Evolutionary conservation across 2,888 invertebrate genomes (phyloP).

Genomic region (Spicauda simplicius): DNA sequence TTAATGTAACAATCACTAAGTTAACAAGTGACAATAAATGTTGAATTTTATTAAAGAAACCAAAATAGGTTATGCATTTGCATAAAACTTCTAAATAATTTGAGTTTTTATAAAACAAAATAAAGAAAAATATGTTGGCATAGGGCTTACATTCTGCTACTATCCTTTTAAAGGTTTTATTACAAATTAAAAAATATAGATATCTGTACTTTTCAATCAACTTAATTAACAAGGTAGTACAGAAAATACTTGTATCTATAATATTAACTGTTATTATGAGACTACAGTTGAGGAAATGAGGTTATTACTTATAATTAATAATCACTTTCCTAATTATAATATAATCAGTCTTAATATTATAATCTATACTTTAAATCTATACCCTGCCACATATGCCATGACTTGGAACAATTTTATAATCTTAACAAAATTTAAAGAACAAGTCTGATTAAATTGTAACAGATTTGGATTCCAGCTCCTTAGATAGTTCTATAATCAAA

Average conservation of each 20-base stretch:
- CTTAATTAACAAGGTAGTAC: not conserved
- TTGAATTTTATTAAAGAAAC: conserved; percentile 28
- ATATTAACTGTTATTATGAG: too few species aligned
- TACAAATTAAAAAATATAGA: too few species aligned
- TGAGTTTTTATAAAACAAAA: not conserved
- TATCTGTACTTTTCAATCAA: not conserved
- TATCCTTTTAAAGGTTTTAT: too few species aligned
- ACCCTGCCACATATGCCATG: not conserved
- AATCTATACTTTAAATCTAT: not conserved
- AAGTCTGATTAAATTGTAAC: conserved; percentile 55
- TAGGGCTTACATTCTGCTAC: not conserved
- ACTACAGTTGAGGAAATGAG: too few species aligned
- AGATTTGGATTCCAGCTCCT: conserved; percentile 64
- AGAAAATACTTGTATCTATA: too few species aligned
- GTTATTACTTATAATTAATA: not conserved
- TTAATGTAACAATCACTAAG: conserved; percentile 28
- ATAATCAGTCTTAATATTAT: conserved; percentile 20
- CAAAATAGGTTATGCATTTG: conserved; percentile 7
- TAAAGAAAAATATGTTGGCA: not conserved
- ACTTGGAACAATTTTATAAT: not conserved
- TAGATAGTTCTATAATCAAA: conserved; percentile 82
- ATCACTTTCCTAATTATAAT: conserved; percentile 20
- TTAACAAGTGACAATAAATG: conserved; percentile 28
- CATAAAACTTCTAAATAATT: not conserved
- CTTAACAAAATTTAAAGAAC: not conserved